Percentiles rank a stretch among this genome's conserved stretches.
Conservation (phyloP, 1,140 invertebrate genomes). For the Solenopsis fugax region DNA sequence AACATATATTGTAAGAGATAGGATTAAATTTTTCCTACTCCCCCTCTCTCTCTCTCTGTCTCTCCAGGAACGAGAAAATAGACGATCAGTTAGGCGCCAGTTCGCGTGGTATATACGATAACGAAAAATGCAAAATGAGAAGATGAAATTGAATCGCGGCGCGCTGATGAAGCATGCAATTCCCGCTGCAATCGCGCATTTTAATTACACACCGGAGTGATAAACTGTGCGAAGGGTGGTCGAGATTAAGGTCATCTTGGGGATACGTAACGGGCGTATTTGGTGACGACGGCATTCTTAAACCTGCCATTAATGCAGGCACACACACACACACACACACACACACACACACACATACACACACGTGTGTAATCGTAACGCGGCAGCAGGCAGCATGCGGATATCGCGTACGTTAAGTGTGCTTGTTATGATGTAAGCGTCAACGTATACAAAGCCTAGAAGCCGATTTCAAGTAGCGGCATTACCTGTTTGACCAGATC, state of each 20-base stretch:
- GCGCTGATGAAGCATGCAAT: slow-evolving; percentile 14
- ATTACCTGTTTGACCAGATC: slow-evolving; percentile 43
- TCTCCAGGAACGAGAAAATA: neutral
- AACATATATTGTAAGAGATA: neutral
- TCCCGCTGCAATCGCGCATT: neutral
- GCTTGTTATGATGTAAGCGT: slow-evolving; percentile 63
- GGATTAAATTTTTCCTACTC: neutral
- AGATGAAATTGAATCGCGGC: slow-evolving; percentile 35
- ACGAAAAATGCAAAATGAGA: slow-evolving; percentile 25
- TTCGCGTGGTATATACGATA: neutral
- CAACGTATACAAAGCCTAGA: slow-evolving; percentile 19
- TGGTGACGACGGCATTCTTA: neutral
- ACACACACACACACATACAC: no score
- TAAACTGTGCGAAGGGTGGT: slow-evolving; percentile 33
- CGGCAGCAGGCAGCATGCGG: slow-evolving; percentile 21
- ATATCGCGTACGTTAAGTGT: slow-evolving; percentile 23
- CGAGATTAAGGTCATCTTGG: slow-evolving; percentile 16
- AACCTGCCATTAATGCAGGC: neutral
- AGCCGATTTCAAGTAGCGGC: slow-evolving; percentile 64
- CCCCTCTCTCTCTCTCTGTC: neutral
- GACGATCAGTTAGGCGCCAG: neutral
- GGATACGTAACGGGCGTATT: slow-evolving; percentile 26
- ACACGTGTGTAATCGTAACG: neutral
- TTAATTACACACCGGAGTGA: slow-evolving; percentile 44
- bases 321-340: no score